Evolutionary conservation across 2,797 vertebrate species (phyloP), one percentile per base, ranked within the genome.

Genomic region (Anolis apletophallus): DNA sequence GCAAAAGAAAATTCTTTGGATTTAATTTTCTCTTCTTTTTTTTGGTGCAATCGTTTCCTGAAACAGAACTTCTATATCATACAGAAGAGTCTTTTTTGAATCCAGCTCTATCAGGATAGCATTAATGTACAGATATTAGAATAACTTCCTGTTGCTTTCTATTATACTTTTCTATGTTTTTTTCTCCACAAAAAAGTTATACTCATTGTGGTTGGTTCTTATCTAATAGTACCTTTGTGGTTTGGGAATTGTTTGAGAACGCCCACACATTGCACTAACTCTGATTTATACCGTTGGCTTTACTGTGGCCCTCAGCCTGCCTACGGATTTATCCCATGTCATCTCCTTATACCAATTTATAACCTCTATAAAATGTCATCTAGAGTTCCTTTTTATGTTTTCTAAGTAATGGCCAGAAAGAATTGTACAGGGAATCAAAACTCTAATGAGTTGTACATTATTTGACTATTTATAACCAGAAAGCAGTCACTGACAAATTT

Each of bases 261-360:
- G 90, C 85, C 88, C 93, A 95, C 88, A 88, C 92, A 94, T 94
- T 92, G 89, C 90, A 86, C 88, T 0, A 84, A 89, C 85, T 94
- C 94, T 96, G 96, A 96, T 97, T 96, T 96, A 95, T 95, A 96
- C 93, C 32, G 94, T 96, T 93, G 91, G 92, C 91, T 95, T 95
- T 94, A 87, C 94, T 94, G 93, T 91, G 94, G 95, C 93, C 93
- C 93, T 96, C 93, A 95, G 93, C 93, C 85, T 92, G 94, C 94
- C 94, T 95, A 95, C 96, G 97, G 94, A 96, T 96, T 97, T 97
- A 96, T 97, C 96, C 96, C 93, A 95, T 96, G 96, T 97, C 96
- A 95, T 97, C 96, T 96, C 95, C 95, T 96, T 93, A 92, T 94
- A 95, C 95, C 95, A 96, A 97, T 97, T 97, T 97, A 97, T 94